Percentiles rank a stretch among this genome's conserved stretches.
Conservation (phyloP, 1,140 invertebrate species). For the Drosophila sp. region DNA sequence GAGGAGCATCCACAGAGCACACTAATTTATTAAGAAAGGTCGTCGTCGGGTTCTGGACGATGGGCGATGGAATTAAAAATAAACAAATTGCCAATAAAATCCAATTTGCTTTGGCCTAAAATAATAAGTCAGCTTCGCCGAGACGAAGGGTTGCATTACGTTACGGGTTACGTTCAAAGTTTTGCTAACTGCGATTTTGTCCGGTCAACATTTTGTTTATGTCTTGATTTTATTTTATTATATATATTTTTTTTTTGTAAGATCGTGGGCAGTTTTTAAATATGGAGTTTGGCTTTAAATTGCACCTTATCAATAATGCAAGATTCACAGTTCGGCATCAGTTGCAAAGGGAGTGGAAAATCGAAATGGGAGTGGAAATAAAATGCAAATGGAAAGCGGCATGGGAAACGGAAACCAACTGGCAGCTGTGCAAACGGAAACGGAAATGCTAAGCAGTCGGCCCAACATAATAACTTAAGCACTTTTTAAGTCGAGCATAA, state of each 20-base stretch:
- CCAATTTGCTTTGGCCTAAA: conserved; percentile 66
- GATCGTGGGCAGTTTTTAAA: conserved; percentile 19
- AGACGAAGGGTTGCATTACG: conserved; percentile 10
- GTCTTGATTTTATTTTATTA: neutral
- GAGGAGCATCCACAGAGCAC: neutral
- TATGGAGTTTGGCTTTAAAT: conserved; percentile 33
- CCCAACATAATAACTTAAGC: conserved; percentile 70
- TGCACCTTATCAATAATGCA: conserved; percentile 69
- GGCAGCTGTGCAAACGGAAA: conserved; percentile 57
- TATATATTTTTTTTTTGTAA: too few relatives aligned
- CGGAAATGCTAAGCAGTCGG: conserved; percentile 70
- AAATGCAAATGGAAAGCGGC: neutral
- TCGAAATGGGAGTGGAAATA: conserved; percentile 11
- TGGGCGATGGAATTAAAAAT: conserved; percentile 68
- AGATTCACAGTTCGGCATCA: conserved; percentile 3
- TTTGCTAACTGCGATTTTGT: conserved; percentile 19
- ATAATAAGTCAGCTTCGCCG: conserved; percentile 54
- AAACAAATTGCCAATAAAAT: conserved; percentile 77
- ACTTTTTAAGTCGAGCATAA: conserved; percentile 74
- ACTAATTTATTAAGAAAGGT: conserved; percentile 62
- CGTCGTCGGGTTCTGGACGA: conserved; percentile 33
- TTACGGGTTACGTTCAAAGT: conserved; percentile 10
- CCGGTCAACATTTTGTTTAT: conserved; percentile 31
- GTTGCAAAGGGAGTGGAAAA: neutral
- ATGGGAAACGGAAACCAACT: neutral